Base-by-base conservation (phyloP, 1,140 invertebrate species). In the Drosophila nebulosa region DNA sequence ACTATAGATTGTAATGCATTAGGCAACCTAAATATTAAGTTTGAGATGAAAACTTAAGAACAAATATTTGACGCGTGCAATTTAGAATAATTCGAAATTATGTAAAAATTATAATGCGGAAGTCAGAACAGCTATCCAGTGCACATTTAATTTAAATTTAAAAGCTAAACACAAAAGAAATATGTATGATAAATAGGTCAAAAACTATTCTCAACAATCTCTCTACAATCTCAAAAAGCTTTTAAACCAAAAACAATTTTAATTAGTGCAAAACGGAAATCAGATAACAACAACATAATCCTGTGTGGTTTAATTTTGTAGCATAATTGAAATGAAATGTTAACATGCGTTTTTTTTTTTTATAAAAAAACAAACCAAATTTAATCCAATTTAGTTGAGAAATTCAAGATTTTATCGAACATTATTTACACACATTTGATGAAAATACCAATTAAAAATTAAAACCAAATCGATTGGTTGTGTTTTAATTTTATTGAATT, bases 331-430 rank as follows among this genome's bases (percentile, higher is more conserved):
- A n/a, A 72, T 46, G 18, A 69, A 78, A 74, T 78, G 86, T 90
- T 90, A 83, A 86, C 73, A 78, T 58, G 71, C 39, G 80, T 83
- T 83, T 89, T 78, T 71, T 46, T 84, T 83, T 83, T 89, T 78
- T 71, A 12, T 24, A 21, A 61, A 50, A 12, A 55, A 69, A 74
- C 71, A 64, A 77, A 79, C 67, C 46, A 52, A 69, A 68, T 85
- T 50, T 85, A 74, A 75, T 67, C 62, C 64, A 67, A 64, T 69
- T 84, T 75, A 86, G 83, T 75, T 78, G 74, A 64, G 59, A 65
- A 64, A 10, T 64, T 65, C 42, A 51, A 74, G 69, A 74, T 86
- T 86, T 80, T 86, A 74, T 80, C 64, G 78, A 46, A 75, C 78
- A 83, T 75, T 83, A 83, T 83, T 75, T 78, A 80, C 80, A 80